A percentile compares a stretch with the other conserved stretches of the same genome.
These are phyloP conservation scores for Drosophila suboccidentalis DNA, from an alignment of 2,888 invertebrate genomes.

Conservation along the genomic window DNA sequence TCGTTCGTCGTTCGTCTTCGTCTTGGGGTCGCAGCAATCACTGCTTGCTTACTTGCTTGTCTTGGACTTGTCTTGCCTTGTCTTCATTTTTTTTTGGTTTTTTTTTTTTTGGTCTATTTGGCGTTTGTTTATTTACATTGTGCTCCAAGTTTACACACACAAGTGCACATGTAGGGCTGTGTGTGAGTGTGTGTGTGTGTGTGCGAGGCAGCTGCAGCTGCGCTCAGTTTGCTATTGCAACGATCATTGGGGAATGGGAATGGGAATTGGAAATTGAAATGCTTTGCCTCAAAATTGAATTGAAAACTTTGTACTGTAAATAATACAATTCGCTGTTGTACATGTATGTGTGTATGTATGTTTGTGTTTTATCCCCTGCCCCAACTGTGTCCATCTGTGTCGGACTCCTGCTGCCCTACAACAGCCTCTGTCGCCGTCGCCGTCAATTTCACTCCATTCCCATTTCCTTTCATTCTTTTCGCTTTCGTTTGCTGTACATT, in stretches of 20 bases:
- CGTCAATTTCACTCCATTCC: slow-evolving; percentile 33
- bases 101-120: slow-evolving; percentile 51
- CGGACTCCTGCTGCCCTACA: slow-evolving; percentile 41
- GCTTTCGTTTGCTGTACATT: slow-evolving; percentile 49
- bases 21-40: slow-evolving; percentile 23
- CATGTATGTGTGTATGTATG: slow-evolving; percentile 1
- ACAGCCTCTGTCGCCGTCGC: not conserved
- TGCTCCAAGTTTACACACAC: slow-evolving; percentile 74
- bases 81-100: slow-evolving; percentile 30
- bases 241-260: slow-evolving; percentile 29
- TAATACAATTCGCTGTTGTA: slow-evolving; percentile 47
- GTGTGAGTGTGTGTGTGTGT: slow-evolving; percentile 31
- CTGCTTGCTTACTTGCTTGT: slow-evolving; percentile 40
- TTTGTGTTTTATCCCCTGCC: slow-evolving; percentile 33
- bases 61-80: slow-evolving; percentile 37
- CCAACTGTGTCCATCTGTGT: slow-evolving; percentile 25
- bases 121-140: slow-evolving; percentile 80
- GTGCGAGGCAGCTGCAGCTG: slow-evolving; percentile 53
- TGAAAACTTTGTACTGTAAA: slow-evolving; percentile 69
- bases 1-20: slow-evolving; percentile 16
- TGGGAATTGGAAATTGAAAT: slow-evolving; percentile 38
- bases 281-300: slow-evolving; percentile 52
- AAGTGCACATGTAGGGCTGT: slow-evolving; percentile 29
- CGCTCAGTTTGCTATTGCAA: slow-evolving; percentile 57
- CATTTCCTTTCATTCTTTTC: slow-evolving; percentile 44